Evolutionary conservation across 2,113 vertebrate genomes (phyloP).

Genomic region (Heptranchias perlo): DNA sequence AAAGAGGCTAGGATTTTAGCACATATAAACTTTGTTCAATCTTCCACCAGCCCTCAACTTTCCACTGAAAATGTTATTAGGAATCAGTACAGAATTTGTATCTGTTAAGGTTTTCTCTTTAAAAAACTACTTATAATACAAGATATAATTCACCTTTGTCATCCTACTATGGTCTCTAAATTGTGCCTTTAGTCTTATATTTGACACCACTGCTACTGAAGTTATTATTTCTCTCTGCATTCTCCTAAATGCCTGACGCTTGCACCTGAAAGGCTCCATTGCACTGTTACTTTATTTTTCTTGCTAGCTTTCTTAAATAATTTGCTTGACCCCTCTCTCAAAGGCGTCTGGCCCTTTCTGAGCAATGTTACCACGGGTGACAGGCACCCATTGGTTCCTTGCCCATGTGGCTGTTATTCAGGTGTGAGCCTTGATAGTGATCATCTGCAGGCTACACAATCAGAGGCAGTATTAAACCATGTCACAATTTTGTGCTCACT

Average conservation of each 20-base stretch:
- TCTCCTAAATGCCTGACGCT: neutral
- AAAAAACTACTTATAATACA: neutral
- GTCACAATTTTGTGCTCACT: neutral
- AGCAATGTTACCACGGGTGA: neutral
- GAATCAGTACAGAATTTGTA: neutral
- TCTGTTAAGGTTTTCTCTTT: neutral
- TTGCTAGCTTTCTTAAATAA: neutral
- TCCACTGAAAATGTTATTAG: neutral
- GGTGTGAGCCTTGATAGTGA: neutral
- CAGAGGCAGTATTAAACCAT: neutral
- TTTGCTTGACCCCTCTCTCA: neutral
- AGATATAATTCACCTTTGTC: neutral
- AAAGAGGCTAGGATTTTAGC: neutral
- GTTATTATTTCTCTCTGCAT: neutral
- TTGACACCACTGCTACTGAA: neutral
- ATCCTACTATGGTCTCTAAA: neutral
- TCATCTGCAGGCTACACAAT: neutral
- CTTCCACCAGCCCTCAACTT: neutral
- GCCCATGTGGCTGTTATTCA: neutral
- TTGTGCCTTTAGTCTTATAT: too few species aligned
- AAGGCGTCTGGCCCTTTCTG: neutral
- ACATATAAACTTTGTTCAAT: neutral
- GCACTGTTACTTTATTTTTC: neutral
- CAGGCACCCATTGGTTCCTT: neutral
- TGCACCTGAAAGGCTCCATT: neutral